phyloP scores from a whole-genome alignment of 2,888 invertebrate genomes.

The Sepiola atlantica region DNA sequence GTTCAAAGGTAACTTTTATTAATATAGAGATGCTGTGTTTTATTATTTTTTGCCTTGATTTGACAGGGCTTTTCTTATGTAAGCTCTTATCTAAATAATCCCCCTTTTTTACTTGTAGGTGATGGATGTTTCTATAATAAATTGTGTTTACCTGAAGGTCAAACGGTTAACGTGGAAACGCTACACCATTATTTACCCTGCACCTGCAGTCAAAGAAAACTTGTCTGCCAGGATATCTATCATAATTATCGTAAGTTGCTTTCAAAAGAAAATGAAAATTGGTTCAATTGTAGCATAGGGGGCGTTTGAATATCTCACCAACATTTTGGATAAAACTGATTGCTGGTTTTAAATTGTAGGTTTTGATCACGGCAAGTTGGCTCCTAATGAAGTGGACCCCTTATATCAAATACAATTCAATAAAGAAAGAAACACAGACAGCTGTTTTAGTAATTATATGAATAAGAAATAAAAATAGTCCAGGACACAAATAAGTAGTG shows the following conservation, averaged over 20 bases:
- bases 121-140: constrained; percentile 19
- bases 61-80: not conserved
- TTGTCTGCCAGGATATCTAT: not conserved
- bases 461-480: no score
- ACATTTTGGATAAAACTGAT: not conserved
- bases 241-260: not conserved
- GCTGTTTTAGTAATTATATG: no score
- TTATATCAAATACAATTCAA: no score
- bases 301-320: not conserved
- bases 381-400: no score
- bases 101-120: not conserved
- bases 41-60: not conserved
- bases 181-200: not conserved
- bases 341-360: not conserved
- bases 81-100: not conserved
- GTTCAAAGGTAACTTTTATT: not conserved
- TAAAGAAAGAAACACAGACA: no score
- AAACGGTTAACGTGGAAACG: not conserved
- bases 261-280: not conserved
- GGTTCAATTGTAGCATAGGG: not conserved
- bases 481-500: no score
- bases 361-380: not conserved
- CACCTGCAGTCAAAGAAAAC: not conserved
- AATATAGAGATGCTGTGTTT: not conserved
- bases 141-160: constrained; percentile 32